Percentiles rank a stretch among this genome's conserved stretches.
phyloP scores from a whole-genome alignment of 2,888 invertebrate genomes.

The Abscondita cerata region DNA sequence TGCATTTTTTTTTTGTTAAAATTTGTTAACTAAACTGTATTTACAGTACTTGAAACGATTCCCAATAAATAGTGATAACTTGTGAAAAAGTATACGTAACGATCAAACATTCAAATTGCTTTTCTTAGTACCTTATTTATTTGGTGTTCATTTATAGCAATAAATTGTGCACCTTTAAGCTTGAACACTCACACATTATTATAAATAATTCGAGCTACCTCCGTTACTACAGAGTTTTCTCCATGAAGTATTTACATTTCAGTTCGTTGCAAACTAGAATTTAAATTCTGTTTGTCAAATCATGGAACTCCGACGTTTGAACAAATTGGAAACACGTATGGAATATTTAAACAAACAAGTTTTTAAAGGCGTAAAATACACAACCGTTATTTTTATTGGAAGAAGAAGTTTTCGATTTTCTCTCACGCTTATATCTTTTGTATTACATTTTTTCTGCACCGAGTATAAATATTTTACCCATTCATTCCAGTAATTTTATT shows the following conservation, averaged over 20 bases:
- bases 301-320: constrained; percentile 40
- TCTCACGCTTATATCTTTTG: not conserved
- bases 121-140: no score
- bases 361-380: constrained; percentile 24
- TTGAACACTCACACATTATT: constrained; percentile 47
- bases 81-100: no score
- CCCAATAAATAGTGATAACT: no score
- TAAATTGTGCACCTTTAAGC: constrained; percentile 9
- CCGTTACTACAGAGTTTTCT: constrained; percentile 46
- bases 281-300: constrained; percentile 52
- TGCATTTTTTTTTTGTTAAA: no score
- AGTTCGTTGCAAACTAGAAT: constrained; percentile 43
- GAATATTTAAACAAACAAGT: constrained; percentile 36
- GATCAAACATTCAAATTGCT: no score
- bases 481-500: not conserved
- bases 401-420: not conserved
- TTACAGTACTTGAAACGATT: no score
- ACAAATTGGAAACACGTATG: constrained; percentile 35
- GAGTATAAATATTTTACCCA: not conserved
- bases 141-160: no score
- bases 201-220: constrained; percentile 48
- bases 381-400: constrained; percentile 7
- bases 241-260: constrained; percentile 51
- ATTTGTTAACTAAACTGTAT: no score
- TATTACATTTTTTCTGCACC: not conserved